Conservation (phyloP, 1,140 invertebrate genomes). For the Microvelia longipes region DNA sequence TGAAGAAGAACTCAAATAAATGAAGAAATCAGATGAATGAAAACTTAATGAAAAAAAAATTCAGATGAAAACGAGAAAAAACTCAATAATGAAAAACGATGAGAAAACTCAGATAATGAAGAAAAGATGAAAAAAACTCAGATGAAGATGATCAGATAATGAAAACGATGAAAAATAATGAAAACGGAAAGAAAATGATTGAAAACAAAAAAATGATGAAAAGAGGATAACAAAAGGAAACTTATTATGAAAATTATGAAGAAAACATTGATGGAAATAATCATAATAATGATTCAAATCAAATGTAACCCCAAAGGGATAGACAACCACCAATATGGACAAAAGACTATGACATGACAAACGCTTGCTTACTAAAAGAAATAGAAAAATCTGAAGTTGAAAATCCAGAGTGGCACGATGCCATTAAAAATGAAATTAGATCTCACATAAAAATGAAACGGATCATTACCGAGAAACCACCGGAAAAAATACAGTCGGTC, state of each 20-base stretch:
- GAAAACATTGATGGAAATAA: not conserved
- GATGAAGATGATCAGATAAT: not conserved
- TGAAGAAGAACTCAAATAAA: too few relatives aligned
- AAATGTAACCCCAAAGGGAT: not conserved
- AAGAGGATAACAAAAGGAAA: too few relatives aligned
- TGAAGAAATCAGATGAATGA: too few relatives aligned
- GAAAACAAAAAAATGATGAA: not conserved
- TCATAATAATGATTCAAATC: not conserved
- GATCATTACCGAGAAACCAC: not conserved
- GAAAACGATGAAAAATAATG: not conserved
- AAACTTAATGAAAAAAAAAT: too few relatives aligned
- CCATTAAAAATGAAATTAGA: not conserved
- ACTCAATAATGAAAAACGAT: not conserved
- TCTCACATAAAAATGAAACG: not conserved
- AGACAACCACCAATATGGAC: not conserved
- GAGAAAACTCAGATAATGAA: not conserved
- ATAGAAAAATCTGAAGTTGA: not conserved
- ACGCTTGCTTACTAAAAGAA: not conserved
- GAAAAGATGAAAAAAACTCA: not conserved
- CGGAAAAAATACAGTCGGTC: not conserved
- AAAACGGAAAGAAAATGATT: not conserved
- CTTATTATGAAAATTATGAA: not conserved
- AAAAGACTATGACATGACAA: slow-evolving; percentile 7
- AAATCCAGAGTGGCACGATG: not conserved
- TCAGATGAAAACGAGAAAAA: not conserved